Percentiles rank a stretch among this genome's conserved stretches.
Evolutionary conservation across 2,113 vertebrate species (phyloP).

Genomic region (Cryptoleucopteryx plumbea): DNA sequence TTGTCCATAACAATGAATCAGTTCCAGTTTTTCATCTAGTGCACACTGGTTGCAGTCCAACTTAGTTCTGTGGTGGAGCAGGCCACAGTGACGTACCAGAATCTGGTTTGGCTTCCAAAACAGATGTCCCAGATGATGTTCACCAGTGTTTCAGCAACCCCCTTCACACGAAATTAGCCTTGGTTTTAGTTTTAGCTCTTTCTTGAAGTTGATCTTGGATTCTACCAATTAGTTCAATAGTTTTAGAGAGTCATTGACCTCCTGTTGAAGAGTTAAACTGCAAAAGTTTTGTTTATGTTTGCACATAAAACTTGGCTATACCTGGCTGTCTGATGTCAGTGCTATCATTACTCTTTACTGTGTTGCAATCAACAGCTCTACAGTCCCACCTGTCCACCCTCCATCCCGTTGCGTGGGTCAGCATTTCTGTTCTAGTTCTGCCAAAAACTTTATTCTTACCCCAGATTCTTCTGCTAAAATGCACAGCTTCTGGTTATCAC

Average conservation of each 20-base stretch:
- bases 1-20: neutral
- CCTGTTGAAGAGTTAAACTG: neutral
- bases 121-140: neutral
- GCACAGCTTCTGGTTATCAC: neutral
- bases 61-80: neutral
- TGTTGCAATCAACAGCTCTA: neutral
- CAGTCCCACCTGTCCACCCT: accelerated
- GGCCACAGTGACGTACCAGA: neutral
- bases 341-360: neutral
- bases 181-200: neutral
- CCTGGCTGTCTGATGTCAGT: neutral
- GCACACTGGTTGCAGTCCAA: neutral
- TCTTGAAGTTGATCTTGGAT: neutral
- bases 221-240: neutral
- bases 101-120: neutral
- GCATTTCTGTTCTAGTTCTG: neutral
- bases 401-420: neutral
- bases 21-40: neutral
- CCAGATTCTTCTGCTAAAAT: neutral
- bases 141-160: neutral
- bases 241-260: neutral
- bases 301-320: neutral
- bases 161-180: neutral
- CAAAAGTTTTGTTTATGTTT: neutral
- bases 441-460: neutral